phyloP scores from a whole-genome alignment of 2,888 invertebrate species.

The Argynnis bischoffii region DNA sequence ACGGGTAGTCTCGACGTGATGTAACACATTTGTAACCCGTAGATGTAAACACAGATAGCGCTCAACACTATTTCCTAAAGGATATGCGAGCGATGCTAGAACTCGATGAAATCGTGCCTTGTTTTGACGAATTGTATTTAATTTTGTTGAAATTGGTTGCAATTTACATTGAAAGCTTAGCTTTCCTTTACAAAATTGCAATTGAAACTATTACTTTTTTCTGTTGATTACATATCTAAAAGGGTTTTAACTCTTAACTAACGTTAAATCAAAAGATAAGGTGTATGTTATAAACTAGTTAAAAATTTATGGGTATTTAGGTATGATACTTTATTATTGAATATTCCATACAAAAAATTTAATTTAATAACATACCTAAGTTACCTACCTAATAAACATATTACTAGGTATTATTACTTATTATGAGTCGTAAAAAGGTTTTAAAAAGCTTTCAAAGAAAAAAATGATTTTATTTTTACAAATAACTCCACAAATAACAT shows the following conservation, averaged over 20 bases:
- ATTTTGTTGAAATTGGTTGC: slow-evolving; percentile 21
- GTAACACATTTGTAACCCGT: slow-evolving; percentile 76
- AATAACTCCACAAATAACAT: too few species aligned
- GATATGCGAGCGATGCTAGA: slow-evolving; percentile 40
- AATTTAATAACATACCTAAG: too few species aligned
- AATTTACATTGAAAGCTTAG: slow-evolving; percentile 15
- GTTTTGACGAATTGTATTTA: slow-evolving; percentile 23
- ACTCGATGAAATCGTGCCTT: slow-evolving; percentile 13
- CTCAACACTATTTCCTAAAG: slow-evolving; percentile 60
- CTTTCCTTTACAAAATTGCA: slow-evolving; percentile 10
- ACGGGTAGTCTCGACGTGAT: slow-evolving; percentile 67
- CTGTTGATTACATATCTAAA: too few species aligned
- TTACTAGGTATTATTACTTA: background rate
- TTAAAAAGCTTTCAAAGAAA: background rate
- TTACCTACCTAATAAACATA: background rate
- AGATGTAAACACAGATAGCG: slow-evolving; percentile 75
- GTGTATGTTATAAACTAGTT: too few species aligned
- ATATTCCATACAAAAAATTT: too few species aligned
- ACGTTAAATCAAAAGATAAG: too few species aligned
- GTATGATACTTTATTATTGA: too few species aligned
- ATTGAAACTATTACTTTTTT: too few species aligned
- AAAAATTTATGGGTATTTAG: too few species aligned
- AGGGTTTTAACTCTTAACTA: too few species aligned
- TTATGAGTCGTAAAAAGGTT: background rate
- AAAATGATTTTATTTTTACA: background rate